phyloP scores from a whole-genome alignment of 2,888 invertebrate genomes.

The Agrochola circellaris region DNA sequence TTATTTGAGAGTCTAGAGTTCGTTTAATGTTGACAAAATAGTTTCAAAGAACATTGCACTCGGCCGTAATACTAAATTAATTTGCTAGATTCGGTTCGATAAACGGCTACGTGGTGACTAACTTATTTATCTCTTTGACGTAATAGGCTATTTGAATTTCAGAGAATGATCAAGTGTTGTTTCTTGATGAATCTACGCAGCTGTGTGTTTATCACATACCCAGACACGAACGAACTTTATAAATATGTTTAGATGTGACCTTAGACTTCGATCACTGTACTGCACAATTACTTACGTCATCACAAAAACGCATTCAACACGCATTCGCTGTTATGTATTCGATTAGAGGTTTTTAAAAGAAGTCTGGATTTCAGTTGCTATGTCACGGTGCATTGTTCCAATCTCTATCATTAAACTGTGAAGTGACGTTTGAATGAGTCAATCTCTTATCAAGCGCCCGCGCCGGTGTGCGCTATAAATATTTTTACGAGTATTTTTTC shows the following conservation, averaged over 20 bases:
- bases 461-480: constrained; percentile 60
- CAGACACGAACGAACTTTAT: constrained; percentile 8
- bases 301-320: background rate
- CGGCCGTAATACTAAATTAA: constrained; percentile 62
- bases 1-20: constrained; percentile 82
- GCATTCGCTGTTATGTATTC: constrained; percentile 1
- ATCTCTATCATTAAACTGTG: constrained; percentile 57
- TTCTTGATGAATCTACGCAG: background rate
- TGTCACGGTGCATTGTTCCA: constrained; percentile 39
- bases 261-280: background rate
- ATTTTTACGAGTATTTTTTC: constrained; percentile 66
- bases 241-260: constrained; percentile 7
- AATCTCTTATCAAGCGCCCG: constrained; percentile 70
- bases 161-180: constrained; percentile 1
- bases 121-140: constrained; percentile 34
- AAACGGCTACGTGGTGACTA: constrained; percentile 39
- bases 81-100: constrained; percentile 34
- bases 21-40: constrained; percentile 81
- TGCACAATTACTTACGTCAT: constrained; percentile 22
- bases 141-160: constrained; percentile 23
- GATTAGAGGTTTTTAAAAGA: constrained; percentile 8
- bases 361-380: constrained; percentile 43
- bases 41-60: constrained; percentile 73
- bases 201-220: background rate
- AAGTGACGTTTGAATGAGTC: constrained; percentile 73